Evolutionary conservation across 2,113 vertebrate genomes (phyloP).

Genomic region (Lamprotornis superbus): DNA sequence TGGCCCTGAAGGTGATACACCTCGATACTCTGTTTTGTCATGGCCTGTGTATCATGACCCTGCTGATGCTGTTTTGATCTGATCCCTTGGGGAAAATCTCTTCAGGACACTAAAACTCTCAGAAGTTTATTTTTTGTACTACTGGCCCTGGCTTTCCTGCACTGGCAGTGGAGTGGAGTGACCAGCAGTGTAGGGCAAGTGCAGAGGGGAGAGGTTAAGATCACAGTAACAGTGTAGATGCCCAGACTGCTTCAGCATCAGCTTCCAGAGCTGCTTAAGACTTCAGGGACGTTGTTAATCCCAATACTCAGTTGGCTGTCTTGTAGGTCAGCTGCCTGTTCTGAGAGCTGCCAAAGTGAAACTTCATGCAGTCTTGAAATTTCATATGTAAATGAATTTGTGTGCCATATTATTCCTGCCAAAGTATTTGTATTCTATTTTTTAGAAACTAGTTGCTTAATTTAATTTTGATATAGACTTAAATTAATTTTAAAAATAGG

Average conservation of each 20-base stretch:
- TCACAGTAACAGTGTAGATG: neutral
- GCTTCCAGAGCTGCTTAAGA: neutral
- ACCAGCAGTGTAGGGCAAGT: neutral
- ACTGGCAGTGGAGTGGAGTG: fast-evolving
- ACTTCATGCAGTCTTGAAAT: neutral
- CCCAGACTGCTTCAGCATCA: neutral
- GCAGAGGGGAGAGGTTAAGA: neutral
- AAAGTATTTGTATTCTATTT: neutral
- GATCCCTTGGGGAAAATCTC: neutral
- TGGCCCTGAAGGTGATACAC: neutral
- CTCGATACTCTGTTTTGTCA: neutral
- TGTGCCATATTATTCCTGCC: neutral
- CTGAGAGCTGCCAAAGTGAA: neutral
- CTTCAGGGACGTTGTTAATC: neutral
- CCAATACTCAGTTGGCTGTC: neutral
- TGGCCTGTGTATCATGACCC: neutral
- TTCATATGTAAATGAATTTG: neutral
- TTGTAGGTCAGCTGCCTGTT: neutral
- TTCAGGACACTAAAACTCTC: neutral
- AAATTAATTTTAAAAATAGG: neutral
- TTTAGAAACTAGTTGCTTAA: neutral
- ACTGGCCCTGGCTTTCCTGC: neutral
- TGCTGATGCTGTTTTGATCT: neutral
- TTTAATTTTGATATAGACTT: neutral
- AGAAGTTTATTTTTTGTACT: neutral